phyloP scores from a whole-genome alignment of 1,140 invertebrate genomes.

The Leptinotarsa undecemlineata region DNA sequence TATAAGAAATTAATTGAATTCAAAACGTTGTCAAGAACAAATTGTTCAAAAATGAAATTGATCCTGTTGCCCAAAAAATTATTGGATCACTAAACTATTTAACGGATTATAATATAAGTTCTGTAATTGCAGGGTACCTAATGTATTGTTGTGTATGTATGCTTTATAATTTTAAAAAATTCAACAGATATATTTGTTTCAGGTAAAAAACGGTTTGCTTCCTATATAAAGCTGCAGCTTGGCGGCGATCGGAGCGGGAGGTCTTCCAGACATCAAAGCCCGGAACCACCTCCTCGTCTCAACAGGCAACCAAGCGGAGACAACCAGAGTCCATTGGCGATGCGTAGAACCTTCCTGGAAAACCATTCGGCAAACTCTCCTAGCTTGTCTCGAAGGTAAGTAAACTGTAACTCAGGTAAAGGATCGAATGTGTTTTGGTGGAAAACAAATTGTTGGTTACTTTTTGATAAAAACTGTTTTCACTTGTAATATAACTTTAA shows the following conservation, averaged over 20 bases:
- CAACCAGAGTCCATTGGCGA: conserved; percentile 63
- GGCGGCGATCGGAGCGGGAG: conserved; percentile 51
- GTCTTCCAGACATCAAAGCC: conserved; percentile 60
- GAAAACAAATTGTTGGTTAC: too few relatives aligned
- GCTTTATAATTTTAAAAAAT: too few relatives aligned
- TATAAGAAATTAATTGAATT: too few relatives aligned
- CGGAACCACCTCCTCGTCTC: conserved; percentile 69
- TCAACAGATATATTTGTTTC: conserved; percentile 10
- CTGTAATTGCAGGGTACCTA: background rate
- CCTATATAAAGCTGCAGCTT: conserved; percentile 75
- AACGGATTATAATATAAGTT: background rate
- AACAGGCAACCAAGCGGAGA: conserved; percentile 58
- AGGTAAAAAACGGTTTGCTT: conserved; percentile 70
- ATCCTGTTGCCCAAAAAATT: too few relatives aligned
- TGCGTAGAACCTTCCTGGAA: conserved; percentile 64
- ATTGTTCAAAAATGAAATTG: too few relatives aligned
- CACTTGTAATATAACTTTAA: too few relatives aligned
- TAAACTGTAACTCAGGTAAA: background rate
- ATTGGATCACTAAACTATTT: background rate
- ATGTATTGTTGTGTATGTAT: too few relatives aligned
- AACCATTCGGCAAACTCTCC: conserved; percentile 60
- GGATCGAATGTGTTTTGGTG: too few relatives aligned
- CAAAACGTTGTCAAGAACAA: too few relatives aligned
- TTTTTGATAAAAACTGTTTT: too few relatives aligned
- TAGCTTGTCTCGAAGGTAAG: conserved; percentile 64